Evolutionary conservation across 2,888 invertebrate species (phyloP).

Genomic region (Cyclophora punctaria): DNA sequence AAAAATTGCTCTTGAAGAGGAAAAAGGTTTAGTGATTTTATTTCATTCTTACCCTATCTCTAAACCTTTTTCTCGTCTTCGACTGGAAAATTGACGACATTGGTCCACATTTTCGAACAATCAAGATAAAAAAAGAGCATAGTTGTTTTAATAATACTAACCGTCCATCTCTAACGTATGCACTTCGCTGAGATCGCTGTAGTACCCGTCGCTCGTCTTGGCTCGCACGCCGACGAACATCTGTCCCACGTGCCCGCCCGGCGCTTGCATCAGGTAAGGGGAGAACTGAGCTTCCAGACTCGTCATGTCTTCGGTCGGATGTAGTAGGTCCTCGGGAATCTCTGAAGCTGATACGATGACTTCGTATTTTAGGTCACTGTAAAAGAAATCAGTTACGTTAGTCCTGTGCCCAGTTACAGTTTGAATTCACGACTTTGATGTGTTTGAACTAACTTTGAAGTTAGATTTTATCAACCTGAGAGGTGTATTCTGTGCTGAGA

Average conservation of each 20-base stretch:
- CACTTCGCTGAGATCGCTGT: conserved; percentile 77
- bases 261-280: conserved; percentile 73
- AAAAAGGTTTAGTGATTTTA: too few relatives aligned
- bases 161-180: conserved; percentile 53
- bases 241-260: conserved; percentile 47
- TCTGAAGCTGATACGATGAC: conserved; percentile 76
- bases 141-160: conserved; percentile 23
- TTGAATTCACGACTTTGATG: too few relatives aligned
- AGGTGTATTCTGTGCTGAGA: too few relatives aligned
- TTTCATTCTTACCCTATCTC: too few relatives aligned
- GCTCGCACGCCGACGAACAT: conserved; percentile 80
- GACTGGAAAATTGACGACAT: too few relatives aligned
- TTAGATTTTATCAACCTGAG: too few relatives aligned
- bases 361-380: conserved; percentile 71
- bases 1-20: too few relatives aligned
- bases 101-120: too few relatives aligned
- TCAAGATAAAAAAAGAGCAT: too few relatives aligned
- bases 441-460: too few relatives aligned
- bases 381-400: neutral
- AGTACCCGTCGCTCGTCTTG: conserved; percentile 76
- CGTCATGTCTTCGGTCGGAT: conserved; percentile 46
- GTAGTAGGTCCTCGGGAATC: conserved; percentile 58
- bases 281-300: conserved; percentile 55
- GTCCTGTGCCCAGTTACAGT: too few relatives aligned
- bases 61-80: too few relatives aligned